A percentile compares a stretch with the other conserved stretches of the same genome.
Evolutionary conservation across 2,888 invertebrate genomes (phyloP).

Genomic region (Sminthurinus aureus): DNA sequence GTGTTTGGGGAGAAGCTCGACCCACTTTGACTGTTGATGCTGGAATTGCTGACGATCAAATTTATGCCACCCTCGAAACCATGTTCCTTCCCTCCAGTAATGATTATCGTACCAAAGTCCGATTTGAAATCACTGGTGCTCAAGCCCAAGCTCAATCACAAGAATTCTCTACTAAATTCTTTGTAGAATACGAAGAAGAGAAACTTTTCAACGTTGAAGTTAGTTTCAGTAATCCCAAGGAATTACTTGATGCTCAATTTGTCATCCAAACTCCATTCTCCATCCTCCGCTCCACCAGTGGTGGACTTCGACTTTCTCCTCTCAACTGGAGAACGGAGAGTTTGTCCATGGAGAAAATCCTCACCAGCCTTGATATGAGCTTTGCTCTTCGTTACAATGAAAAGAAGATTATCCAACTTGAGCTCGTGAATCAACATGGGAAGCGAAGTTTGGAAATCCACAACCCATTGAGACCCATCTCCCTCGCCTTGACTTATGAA

Average conservation of each 20-base stretch:
- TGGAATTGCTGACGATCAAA: conserved; percentile 30
- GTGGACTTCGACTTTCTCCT: conserved; percentile 46
- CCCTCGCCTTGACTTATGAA: conserved; percentile 56
- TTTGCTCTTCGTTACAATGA: conserved; percentile 45
- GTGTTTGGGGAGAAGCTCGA: conserved; percentile 46
- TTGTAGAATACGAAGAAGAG: neutral
- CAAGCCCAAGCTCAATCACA: neutral
- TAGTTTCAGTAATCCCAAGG: conserved; percentile 2
- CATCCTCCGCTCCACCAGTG: conserved; percentile 43
- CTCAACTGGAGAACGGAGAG: conserved; percentile 14
- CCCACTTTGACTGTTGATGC: conserved; percentile 48
- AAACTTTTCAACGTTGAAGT: conserved; percentile 16
- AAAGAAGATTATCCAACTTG: conserved; percentile 51
- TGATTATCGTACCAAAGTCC: conserved; percentile 24
- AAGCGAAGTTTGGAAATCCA: conserved; percentile 55
- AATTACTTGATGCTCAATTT: conserved; percentile 44
- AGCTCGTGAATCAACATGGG: conserved; percentile 52
- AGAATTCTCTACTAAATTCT: conserved; percentile 1
- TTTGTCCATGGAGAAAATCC: conserved; percentile 36
- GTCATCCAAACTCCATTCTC: conserved; percentile 51
- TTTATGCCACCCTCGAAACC: conserved; percentile 41
- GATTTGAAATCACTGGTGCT: conserved; percentile 20
- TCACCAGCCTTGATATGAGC: conserved; percentile 47
- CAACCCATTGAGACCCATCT: conserved; percentile 60
- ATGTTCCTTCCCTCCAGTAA: conserved; percentile 36